Conservation (phyloP, 2,797 vertebrate genomes). For the Otolemur crassicaudatus region DNA sequence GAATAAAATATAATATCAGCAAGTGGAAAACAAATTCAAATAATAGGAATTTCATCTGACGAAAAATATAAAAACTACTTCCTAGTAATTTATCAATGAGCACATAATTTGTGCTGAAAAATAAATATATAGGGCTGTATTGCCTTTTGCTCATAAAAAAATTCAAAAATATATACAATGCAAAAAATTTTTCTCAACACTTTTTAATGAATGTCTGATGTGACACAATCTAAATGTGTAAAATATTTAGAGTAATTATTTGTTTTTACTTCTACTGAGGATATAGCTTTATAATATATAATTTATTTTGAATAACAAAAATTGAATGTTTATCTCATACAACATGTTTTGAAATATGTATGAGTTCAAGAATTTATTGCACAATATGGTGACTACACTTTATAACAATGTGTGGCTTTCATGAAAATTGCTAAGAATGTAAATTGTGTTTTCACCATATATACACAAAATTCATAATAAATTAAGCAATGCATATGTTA, state of each 20-base stretch:
- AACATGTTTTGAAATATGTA: not conserved
- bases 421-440: not conserved
- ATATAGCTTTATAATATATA: not conserved
- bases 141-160: not conserved
- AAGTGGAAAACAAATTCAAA: not conserved
- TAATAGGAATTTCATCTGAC: not conserved
- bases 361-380: not conserved
- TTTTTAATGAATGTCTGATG: not conserved
- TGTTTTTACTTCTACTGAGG: not conserved
- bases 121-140: not conserved
- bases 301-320: not conserved
- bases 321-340: not conserved
- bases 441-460: not conserved
- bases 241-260: slow-evolving; percentile 6
- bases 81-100: not conserved
- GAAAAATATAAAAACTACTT: not conserved
- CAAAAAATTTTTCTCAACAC: not conserved
- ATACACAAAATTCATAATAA: not conserved
- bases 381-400: not conserved
- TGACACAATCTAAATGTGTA: not conserved
- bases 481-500: not conserved
- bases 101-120: not conserved
- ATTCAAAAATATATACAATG: not conserved
- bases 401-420: not conserved
- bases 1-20: not conserved